Percentiles rank a stretch among this genome's conserved stretches.
phyloP scores from a whole-genome alignment of 2,113 vertebrate species.

The Austrofundulus limnaeus region DNA sequence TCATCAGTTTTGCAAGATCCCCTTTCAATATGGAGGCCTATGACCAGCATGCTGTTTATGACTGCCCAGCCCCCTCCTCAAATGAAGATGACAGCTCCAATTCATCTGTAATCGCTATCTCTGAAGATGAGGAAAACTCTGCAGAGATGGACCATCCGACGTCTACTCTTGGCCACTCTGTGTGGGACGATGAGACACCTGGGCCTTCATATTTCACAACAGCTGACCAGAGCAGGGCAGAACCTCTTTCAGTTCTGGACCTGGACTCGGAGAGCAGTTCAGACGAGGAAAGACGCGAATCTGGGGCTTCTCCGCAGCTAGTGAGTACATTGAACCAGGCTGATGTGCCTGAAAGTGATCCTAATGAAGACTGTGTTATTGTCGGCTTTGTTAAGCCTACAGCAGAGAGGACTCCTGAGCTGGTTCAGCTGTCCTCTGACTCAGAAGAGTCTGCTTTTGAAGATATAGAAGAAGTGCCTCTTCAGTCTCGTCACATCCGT shows the following conservation, averaged over 20 bases:
- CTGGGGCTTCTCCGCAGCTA: slow-evolving; percentile 37
- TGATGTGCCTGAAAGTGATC: slow-evolving; percentile 21
- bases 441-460: slow-evolving; percentile 83
- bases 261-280: slow-evolving; percentile 85
- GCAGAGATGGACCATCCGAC: slow-evolving; percentile 47
- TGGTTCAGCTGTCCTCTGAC: slow-evolving; percentile 91
- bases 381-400: slow-evolving; percentile 89
- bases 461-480: slow-evolving; percentile 69
- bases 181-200: slow-evolving; percentile 96
- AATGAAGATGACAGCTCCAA: slow-evolving; percentile 87
- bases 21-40: slow-evolving; percentile 96
- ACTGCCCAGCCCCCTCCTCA: slow-evolving; percentile 85
- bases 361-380: slow-evolving; percentile 87
- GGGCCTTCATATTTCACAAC: slow-evolving; percentile 84
- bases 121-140: slow-evolving; percentile 81
- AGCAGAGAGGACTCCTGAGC: slow-evolving; percentile 90
- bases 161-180: slow-evolving; percentile 76
- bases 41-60: slow-evolving; percentile 91
- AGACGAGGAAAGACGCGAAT: slow-evolving; percentile 65
- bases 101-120: slow-evolving; percentile 91
- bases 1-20: slow-evolving; percentile 89
- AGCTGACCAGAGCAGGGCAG: slow-evolving; percentile 72
- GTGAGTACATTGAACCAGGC: slow-evolving; percentile 40
- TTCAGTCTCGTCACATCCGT: slow-evolving; percentile 76
- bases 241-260: slow-evolving; percentile 75